Evolutionary conservation across 2,888 invertebrate species (phyloP).

Genomic region (Drosophila neonasuta): DNA sequence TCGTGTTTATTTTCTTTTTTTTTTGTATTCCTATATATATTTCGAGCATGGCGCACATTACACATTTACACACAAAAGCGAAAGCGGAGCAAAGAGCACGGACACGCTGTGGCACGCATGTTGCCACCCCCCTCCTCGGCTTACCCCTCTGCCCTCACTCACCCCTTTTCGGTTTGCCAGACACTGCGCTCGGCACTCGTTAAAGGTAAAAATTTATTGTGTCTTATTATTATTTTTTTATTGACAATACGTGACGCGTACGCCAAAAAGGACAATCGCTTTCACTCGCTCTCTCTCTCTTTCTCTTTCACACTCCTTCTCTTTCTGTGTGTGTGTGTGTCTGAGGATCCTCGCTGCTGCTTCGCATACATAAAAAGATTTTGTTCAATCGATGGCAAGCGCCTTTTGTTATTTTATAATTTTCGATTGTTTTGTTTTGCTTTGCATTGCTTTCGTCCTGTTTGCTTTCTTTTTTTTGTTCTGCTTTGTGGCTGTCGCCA

Average conservation of each 20-base stretch:
- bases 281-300: neutral
- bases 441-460: slow-evolving; percentile 34
- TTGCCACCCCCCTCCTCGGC: slow-evolving; percentile 14
- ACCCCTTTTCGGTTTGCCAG: slow-evolving; percentile 28
- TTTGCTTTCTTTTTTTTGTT: too few relatives aligned
- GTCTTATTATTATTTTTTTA: slow-evolving; percentile 81
- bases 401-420: slow-evolving; percentile 76
- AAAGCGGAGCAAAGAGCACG: slow-evolving; percentile 50
- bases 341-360: slow-evolving; percentile 51
- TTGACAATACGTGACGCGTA: slow-evolving; percentile 81
- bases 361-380: slow-evolving; percentile 68
- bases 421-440: slow-evolving; percentile 74
- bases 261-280: slow-evolving; percentile 60
- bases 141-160: slow-evolving; percentile 7
- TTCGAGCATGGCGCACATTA: slow-evolving; percentile 64
- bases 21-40: slow-evolving; percentile 29
- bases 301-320: too few relatives aligned
- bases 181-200: slow-evolving; percentile 49
- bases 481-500: slow-evolving; percentile 1
- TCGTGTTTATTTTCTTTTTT: slow-evolving; percentile 73
- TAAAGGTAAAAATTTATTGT: slow-evolving; percentile 80
- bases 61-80: slow-evolving; percentile 63
- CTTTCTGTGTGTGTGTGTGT: slow-evolving; percentile 13
- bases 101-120: slow-evolving; percentile 54
- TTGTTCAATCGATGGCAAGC: slow-evolving; percentile 65